Base-by-base conservation (phyloP, 1,140 invertebrate genomes). In the Drosophila erecta region DNA sequence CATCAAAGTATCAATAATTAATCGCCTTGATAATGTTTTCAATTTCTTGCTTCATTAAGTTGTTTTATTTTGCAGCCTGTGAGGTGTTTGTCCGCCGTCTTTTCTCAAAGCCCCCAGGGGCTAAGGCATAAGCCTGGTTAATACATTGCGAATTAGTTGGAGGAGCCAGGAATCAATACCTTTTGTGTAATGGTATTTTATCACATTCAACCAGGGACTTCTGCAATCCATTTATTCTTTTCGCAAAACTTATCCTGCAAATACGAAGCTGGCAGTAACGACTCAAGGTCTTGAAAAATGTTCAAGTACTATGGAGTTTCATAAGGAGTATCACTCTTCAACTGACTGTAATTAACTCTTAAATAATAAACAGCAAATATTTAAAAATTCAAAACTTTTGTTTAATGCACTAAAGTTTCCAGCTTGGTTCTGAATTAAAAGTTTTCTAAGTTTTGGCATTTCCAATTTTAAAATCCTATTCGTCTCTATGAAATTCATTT, bases 1-100 rank as follows among this genome's bases (percentile, higher is more conserved):
- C 84, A 87, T 87, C 84, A 87, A 87, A 87, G 84, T 79, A 87
- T 87, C 84, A 87, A 87, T 87, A 87, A 87, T 89, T 87, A 87
- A 87, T 87, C 84, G 84, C 72, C 84, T 89, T 71, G 79, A 78
- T 89, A 87, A 87, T 87, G 84, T 87, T 89, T 87, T 84, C 84
- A 87, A 87, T 87, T 87, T 87, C 79, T 77, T 89, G 84, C 84
- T 84, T 89, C 84, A 87, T 89, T 87, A 89, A 78, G 65, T 73
- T 67, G 76, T 79, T 83, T 89, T 70, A 77, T 81, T 81, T 69
- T 47, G 64, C 38, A 75, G 47, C 46, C 41, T 43, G 43, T 20
- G 61, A 79, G 75, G 61, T 76, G 65, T 54, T 79, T 40, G 47
- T n/a, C 43, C 71, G 46, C 44, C 30, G 60, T 47, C 65, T 79